These are phyloP conservation scores for Habrosyne pyritoides DNA, from an alignment of 2,888 invertebrate genomes.

Conservation along the genomic window DNA sequence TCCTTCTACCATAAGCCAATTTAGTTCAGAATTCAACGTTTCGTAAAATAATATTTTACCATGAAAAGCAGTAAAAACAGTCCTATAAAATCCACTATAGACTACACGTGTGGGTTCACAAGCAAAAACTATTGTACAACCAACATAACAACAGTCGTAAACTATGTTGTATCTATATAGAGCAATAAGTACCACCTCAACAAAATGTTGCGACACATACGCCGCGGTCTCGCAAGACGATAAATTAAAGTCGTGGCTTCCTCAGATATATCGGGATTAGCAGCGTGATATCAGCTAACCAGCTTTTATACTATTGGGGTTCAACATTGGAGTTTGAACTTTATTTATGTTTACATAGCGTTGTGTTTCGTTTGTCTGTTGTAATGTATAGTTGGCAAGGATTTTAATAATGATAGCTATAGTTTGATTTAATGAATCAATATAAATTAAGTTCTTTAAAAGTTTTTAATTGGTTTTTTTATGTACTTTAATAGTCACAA, in stretches of 20 bases:
- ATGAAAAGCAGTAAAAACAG: not conserved
- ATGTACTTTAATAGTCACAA: too few species aligned
- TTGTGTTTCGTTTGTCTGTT: constrained; percentile 13
- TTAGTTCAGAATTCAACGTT: too few species aligned
- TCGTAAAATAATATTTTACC: not conserved
- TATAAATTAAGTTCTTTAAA: not conserved
- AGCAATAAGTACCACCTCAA: constrained; percentile 1
- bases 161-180: not conserved
- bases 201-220: constrained; percentile 35
- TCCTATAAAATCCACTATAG: not conserved
- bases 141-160: constrained; percentile 23
- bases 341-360: constrained; percentile 19
- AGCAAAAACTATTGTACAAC: constrained; percentile 17
- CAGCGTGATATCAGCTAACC: constrained; percentile 32
- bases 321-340: constrained; percentile 20
- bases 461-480: too few species aligned
- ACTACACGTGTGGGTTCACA: not conserved
- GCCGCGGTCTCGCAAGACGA: constrained; percentile 44
- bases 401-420: not conserved
- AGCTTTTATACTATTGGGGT: constrained; percentile 23
- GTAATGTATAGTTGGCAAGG: not conserved
- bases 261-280: constrained; percentile 53
- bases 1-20: too few species aligned
- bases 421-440: not conserved
- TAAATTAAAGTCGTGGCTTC: constrained; percentile 46